Conservation (phyloP, 2,113 vertebrate genomes). For the Mixornis gularis region DNA sequence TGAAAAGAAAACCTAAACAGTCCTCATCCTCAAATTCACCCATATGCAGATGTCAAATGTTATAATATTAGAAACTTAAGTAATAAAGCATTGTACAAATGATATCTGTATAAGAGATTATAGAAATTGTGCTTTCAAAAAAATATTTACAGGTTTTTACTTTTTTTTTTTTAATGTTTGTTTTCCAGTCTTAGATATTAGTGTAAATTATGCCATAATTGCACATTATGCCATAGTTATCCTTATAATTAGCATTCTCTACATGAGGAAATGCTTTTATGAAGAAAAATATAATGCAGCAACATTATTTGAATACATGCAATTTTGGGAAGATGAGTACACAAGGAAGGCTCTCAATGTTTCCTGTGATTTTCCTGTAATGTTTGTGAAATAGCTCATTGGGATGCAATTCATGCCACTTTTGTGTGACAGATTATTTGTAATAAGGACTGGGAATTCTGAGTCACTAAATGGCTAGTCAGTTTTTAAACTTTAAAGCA, state of each 20-base stretch:
- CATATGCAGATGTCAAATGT: background rate
- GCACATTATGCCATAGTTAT: background rate
- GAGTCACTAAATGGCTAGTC: background rate
- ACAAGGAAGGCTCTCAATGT: background rate
- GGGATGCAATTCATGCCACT: background rate
- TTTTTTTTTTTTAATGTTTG: background rate
- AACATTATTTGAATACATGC: background rate
- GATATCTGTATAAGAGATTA: background rate
- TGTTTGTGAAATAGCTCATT: background rate
- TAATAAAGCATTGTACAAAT: background rate
- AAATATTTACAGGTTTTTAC: background rate
- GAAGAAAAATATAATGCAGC: background rate
- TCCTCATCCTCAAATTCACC: background rate
- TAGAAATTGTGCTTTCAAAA: background rate
- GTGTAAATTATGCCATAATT: background rate
- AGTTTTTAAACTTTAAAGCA: background rate
- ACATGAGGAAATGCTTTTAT: background rate
- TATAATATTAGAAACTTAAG: background rate
- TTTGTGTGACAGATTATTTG: background rate
- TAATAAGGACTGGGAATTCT: background rate
- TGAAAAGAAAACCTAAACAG: background rate
- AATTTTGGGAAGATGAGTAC: background rate
- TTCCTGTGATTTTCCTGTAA: background rate
- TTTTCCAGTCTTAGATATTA: background rate
- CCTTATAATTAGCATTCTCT: background rate